These are phyloP conservation scores for Aramus guarauna DNA, from an alignment of 2,113 vertebrate species.

Conservation along the genomic window DNA sequence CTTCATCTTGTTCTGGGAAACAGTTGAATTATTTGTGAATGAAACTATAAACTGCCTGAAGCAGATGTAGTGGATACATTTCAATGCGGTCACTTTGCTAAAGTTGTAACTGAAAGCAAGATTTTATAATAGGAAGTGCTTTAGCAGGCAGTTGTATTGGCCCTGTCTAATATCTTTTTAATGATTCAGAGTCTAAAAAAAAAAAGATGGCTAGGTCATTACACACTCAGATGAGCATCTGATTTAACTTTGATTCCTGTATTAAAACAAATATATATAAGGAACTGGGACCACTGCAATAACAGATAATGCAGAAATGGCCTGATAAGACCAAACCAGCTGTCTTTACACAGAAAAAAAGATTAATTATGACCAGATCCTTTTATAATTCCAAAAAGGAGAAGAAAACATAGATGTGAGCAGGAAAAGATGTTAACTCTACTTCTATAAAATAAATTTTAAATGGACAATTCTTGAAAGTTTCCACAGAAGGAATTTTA, in stretches of 20 bases:
- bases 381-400: neutral
- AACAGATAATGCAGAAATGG: neutral
- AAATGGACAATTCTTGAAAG: neutral
- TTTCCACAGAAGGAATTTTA: neutral
- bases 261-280: neutral
- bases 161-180: neutral
- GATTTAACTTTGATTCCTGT: neutral
- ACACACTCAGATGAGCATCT: neutral
- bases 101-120: neutral
- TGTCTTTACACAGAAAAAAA: neutral
- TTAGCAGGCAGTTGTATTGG: neutral
- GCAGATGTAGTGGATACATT: neutral
- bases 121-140: neutral
- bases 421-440: neutral
- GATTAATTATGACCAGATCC: neutral
- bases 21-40: neutral
- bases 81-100: neutral
- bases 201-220: neutral
- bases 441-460: neutral
- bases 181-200: neutral
- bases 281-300: neutral
- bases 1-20: neutral
- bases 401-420: neutral
- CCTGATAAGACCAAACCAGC: neutral
- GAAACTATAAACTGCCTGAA: neutral